These are phyloP conservation scores for Hipparchia sbordonii DNA, from an alignment of 2,888 invertebrate species.

Conservation along the genomic window DNA sequence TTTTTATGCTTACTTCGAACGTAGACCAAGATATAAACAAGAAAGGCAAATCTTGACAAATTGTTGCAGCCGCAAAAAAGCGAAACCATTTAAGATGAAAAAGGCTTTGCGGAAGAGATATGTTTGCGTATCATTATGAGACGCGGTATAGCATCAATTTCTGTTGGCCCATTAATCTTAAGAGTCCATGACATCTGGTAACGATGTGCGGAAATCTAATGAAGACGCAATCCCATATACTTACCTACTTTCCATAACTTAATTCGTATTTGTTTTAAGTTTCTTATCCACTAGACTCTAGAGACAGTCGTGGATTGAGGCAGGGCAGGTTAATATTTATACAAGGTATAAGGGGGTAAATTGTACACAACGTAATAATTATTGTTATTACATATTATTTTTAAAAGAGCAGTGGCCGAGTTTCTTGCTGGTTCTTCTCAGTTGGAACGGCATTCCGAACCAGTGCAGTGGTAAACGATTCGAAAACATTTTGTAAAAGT, in stretches of 20 bases:
- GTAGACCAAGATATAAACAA: slow-evolving; percentile 23
- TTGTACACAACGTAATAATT: too few species aligned
- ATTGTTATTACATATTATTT: too few species aligned
- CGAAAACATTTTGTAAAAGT: too few species aligned
- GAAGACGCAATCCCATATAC: background rate
- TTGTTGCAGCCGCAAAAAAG: slow-evolving; percentile 26
- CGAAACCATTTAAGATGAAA: slow-evolving; percentile 26
- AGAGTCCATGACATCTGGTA: slow-evolving; percentile 16
- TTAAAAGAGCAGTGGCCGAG: too few species aligned
- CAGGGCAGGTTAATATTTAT: too few species aligned
- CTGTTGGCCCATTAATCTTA: slow-evolving; percentile 25
- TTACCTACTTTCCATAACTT: background rate
- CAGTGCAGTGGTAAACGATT: too few species aligned
- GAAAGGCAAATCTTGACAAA: slow-evolving; percentile 32
- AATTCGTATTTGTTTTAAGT: background rate
- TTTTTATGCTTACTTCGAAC: slow-evolving; percentile 20
- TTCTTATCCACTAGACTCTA: too few species aligned
- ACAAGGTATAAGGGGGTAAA: too few species aligned
- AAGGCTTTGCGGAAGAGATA: slow-evolving; percentile 29
- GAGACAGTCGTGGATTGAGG: too few species aligned
- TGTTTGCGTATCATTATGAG: slow-evolving; percentile 29
- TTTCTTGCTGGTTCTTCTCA: too few species aligned
- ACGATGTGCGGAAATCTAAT: slow-evolving; percentile 12
- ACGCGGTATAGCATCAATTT: slow-evolving; percentile 26
- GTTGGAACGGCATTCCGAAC: too few species aligned